A percentile compares a stretch with the other conserved stretches of the same genome.
These are phyloP conservation scores for Byasa hedistus DNA, from an alignment of 2,888 invertebrate species.

Conservation along the genomic window DNA sequence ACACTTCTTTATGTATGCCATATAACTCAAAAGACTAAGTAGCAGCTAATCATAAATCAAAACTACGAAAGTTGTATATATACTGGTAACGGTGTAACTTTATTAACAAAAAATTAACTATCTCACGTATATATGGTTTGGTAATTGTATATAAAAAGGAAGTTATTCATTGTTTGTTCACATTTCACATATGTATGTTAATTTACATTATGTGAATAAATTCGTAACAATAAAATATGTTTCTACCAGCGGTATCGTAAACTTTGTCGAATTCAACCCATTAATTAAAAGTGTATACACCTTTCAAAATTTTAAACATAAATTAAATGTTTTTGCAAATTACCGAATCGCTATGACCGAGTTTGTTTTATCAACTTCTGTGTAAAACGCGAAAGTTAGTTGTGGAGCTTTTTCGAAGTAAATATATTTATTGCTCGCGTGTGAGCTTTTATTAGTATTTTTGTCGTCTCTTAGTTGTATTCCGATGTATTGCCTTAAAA, in stretches of 20 bases:
- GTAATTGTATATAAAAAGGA: too few species aligned
- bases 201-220: background rate
- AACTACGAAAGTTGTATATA: too few species aligned
- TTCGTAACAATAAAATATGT: background rate
- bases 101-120: too few species aligned
- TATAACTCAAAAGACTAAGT: too few species aligned
- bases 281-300: conserved; percentile 15
- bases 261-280: conserved; percentile 19
- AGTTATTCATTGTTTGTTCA: too few species aligned
- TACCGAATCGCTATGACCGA: conserved; percentile 8
- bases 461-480: too few species aligned
- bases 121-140: background rate
- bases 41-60: too few species aligned
- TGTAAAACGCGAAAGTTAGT: conserved; percentile 12
- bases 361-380: conserved; percentile 8
- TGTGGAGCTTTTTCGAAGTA: background rate
- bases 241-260: background rate
- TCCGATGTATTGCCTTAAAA: too few species aligned
- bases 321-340: conserved; percentile 20
- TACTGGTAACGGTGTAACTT: too few species aligned
- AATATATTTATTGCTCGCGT: background rate
- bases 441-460: too few species aligned
- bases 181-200: background rate
- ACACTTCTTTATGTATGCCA: too few species aligned
- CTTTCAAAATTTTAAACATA: conserved; percentile 18